Percentiles rank a stretch among this genome's conserved stretches.
phyloP scores from a whole-genome alignment of 1,140 invertebrate species.

The Pemphigus obesinymphae region DNA sequence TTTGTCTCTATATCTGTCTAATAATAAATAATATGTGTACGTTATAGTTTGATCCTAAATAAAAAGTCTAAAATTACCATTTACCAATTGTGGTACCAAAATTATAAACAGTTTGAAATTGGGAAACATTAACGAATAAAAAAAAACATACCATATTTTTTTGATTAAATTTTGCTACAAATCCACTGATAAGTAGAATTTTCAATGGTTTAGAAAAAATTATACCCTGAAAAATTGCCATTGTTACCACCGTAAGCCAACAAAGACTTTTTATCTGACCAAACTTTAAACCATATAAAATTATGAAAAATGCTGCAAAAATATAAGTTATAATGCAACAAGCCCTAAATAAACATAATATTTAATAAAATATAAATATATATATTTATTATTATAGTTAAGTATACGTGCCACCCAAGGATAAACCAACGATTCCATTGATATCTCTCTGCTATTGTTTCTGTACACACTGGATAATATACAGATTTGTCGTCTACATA shows the following conservation, averaged over 20 bases:
- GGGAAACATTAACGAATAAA: neutral
- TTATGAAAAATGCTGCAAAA: conserved; percentile 10
- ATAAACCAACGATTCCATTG: conserved; percentile 28
- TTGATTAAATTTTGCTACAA: neutral
- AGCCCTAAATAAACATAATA: neutral
- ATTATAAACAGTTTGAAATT: no score
- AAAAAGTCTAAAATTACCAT: neutral
- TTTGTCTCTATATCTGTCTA: neutral
- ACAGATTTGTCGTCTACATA: no score
- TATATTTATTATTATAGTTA: no score
- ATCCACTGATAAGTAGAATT: neutral
- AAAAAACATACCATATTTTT: neutral
- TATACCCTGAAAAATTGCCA: neutral
- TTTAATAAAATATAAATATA: neutral
- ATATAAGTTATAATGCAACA: neutral
- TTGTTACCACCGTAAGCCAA: conserved; percentile 27
- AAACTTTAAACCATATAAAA: conserved; percentile 39
- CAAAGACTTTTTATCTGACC: conserved; percentile 27
- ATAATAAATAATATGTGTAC: neutral
- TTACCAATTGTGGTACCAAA: no score
- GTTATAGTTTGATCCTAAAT: neutral
- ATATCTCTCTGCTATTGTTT: neutral
- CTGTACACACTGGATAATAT: neutral
- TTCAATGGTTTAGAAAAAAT: neutral
- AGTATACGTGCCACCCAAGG: conserved; percentile 16